These are phyloP conservation scores for Hedya salicella DNA, from an alignment of 2,888 invertebrate genomes.

Conservation along the genomic window DNA sequence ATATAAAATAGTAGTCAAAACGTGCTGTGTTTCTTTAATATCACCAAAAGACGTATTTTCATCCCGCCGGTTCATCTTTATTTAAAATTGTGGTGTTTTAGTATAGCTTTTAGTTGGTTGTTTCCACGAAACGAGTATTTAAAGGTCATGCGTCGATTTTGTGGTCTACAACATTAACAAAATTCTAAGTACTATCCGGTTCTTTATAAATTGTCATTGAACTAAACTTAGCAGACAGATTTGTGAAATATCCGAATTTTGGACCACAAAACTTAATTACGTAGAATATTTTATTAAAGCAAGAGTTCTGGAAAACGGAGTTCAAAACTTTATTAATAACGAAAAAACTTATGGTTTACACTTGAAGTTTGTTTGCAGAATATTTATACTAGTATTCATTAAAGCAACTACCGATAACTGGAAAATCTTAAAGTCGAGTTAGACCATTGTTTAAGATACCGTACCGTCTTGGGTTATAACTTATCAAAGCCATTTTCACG, in stretches of 20 bases:
- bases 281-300: slow-evolving; percentile 34
- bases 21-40: too few species aligned
- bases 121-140: too few species aligned
- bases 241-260: slow-evolving; percentile 16
- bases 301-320: slow-evolving; percentile 18
- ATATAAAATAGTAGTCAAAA: too few species aligned
- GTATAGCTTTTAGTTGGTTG: too few species aligned
- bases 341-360: slow-evolving; percentile 22
- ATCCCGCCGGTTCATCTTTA: too few species aligned
- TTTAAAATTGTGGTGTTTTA: too few species aligned
- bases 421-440: too few species aligned
- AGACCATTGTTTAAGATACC: too few species aligned
- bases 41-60: too few species aligned
- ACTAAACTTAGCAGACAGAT: slow-evolving; percentile 33
- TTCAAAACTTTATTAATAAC: slow-evolving; percentile 35
- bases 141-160: too few species aligned
- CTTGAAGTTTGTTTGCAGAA: slow-evolving; percentile 1
- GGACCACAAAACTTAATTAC: slow-evolving; percentile 38
- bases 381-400: background rate
- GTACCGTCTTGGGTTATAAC: too few species aligned
- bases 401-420: background rate
- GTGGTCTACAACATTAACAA: background rate
- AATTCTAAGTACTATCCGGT: slow-evolving; percentile 11
- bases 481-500: too few species aligned
- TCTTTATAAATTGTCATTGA: slow-evolving; percentile 12